Base-by-base conservation (phyloP, 2,113 vertebrate genomes). In the Campylomormyrus numenius region DNA sequence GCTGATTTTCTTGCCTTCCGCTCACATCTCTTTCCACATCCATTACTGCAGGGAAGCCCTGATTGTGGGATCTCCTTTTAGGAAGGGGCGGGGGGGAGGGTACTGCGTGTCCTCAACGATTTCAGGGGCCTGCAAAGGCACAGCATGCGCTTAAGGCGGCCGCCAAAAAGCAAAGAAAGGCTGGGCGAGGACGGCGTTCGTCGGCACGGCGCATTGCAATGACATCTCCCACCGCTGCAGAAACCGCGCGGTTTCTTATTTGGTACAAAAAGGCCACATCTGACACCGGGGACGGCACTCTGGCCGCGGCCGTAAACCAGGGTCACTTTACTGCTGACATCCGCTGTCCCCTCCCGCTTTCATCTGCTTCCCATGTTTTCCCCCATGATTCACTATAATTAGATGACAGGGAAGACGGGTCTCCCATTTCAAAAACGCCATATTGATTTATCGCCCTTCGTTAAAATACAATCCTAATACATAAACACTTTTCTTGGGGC, bases 351-450 rank as follows among this genome's bases (percentile, higher is more conserved):
- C 87, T 66, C 85, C 85, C 92, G 92, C 94, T 94, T 95, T 95
- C 92, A 95, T 94, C 94, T 94, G 91, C 89, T 91, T 50, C 31
- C 88, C 91, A 91, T 91, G 83, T 88, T 94, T 90, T 91, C 90
- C 95, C 93, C 91, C 94, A 96, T 95, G 92, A 94, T 93, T 94
- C 93, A 93, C 94, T 90, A 66, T 95, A 96, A 96, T 95, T 95
- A 95, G 91, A 95, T 92, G 94, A 93, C 91, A 56, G 15, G 46
- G 86, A 90, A 24, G 91, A 46, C 9, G 90, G 89, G 91, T 88
- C 92, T 42, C 49, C 92, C 91, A 93, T 94, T 94, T 94, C 85
- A 94, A 92, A 87, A 91, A 93, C 3, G 52, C 91, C 91, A 89
- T 91, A 94, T 92, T 91, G 92, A 95, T 94, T 94, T 93, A 93